Conservation (phyloP, 2,888 invertebrate genomes). For the Slavum lentiscoides region DNA sequence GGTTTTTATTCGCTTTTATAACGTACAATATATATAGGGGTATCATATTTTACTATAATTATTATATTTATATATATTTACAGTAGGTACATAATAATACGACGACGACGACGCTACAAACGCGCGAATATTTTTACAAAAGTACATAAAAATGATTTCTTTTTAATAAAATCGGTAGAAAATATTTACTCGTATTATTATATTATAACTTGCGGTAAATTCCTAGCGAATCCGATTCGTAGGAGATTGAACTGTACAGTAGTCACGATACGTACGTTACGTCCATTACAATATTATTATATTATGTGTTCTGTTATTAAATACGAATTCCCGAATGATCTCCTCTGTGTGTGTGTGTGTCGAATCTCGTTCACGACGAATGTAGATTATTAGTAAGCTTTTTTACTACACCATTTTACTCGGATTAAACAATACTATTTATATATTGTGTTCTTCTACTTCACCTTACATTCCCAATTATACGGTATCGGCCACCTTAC, state of each 20-base stretch:
- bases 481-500: no score
- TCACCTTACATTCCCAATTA: no score
- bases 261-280: neutral
- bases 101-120: neutral
- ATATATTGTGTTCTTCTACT: neutral
- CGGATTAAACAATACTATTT: neutral
- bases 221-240: constrained; percentile 1
- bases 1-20: neutral
- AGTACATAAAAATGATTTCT: neutral
- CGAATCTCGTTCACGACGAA: neutral
- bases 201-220: neutral
- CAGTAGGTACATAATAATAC: neutral
- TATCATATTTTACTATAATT: neutral
- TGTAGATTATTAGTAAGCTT: neutral
- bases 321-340: constrained; percentile 25
- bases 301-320: constrained; percentile 12
- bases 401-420: no score
- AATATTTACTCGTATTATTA: constrained; percentile 10
- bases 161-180: no score
- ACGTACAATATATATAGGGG: no score
- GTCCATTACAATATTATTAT: neutral
- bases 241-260: neutral
- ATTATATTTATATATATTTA: neutral
- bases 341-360: no score
- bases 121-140: neutral